These are phyloP conservation scores for Sceloporus undulatus DNA, from an alignment of 2,113 vertebrate species.

Conservation along the genomic window DNA sequence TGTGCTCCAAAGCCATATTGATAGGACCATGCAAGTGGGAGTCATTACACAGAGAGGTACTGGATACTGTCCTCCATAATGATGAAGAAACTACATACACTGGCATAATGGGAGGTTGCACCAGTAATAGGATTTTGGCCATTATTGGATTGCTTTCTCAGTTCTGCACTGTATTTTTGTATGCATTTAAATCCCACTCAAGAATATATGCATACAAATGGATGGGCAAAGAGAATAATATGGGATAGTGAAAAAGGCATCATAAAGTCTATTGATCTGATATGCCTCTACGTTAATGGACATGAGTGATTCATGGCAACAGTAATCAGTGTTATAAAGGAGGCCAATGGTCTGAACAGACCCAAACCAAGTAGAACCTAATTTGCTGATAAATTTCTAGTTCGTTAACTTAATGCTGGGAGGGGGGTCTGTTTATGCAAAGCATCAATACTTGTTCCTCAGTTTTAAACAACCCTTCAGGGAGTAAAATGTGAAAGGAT, in stretches of 20 bases:
- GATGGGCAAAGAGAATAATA: background rate
- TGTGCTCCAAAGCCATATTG: no score
- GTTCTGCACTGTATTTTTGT: no score
- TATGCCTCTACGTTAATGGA: background rate
- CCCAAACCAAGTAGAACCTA: background rate
- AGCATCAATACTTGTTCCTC: background rate
- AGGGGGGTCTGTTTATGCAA: background rate
- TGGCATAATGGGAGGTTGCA: no score
- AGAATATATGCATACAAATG: no score
- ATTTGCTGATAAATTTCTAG: background rate
- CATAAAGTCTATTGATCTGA: background rate
- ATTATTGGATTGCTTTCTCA: background rate
- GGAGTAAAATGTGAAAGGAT: background rate
- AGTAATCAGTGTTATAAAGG: background rate
- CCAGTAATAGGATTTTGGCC: no score
- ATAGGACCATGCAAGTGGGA: no score
- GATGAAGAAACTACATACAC: no score
- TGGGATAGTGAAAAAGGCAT: background rate
- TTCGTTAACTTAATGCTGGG: background rate
- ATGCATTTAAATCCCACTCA: background rate
- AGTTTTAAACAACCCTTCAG: slow-evolving; percentile 18
- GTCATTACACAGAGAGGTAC: no score
- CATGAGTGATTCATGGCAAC: background rate
- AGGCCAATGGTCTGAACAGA: background rate
- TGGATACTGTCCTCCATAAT: no score